These are phyloP conservation scores for Dastarcus helophoroides DNA, from an alignment of 2,888 invertebrate species.

Conservation along the genomic window DNA sequence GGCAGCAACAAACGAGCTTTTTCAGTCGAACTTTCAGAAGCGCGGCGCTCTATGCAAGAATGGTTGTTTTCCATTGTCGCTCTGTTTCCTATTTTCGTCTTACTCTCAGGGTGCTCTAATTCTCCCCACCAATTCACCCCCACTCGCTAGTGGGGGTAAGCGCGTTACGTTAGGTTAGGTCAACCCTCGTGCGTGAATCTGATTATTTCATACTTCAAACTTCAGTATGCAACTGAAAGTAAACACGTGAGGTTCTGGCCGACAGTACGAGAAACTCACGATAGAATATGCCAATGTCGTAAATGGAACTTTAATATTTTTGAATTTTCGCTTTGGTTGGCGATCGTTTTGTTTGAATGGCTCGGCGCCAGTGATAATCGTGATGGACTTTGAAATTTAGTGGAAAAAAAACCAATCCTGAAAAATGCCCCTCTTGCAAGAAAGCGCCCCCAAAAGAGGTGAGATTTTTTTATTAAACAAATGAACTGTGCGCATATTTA, in stretches of 20 bases:
- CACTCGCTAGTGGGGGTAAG: slow-evolving; percentile 29
- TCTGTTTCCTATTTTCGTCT: no score
- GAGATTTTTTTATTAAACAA: slow-evolving; percentile 15
- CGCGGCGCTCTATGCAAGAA: no score
- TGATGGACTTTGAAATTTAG: slow-evolving; percentile 16
- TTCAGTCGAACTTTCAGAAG: no score
- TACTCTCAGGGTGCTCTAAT: slow-evolving; percentile 32
- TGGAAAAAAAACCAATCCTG: slow-evolving; percentile 4
- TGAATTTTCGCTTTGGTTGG: no score
- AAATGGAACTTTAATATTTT: no score
- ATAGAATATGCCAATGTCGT: no score
- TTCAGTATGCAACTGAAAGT: slow-evolving; percentile 31
- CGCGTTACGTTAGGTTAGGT: slow-evolving; percentile 37
- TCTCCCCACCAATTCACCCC: slow-evolving; percentile 29
- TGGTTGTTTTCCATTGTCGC: no score
- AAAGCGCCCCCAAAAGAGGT: slow-evolving; percentile 35
- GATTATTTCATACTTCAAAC: slow-evolving; percentile 30
- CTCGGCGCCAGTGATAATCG: slow-evolving; percentile 17
- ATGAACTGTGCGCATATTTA: no score
- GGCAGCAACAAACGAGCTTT: no score
- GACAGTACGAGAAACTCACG: no score
- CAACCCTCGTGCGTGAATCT: slow-evolving; percentile 33
- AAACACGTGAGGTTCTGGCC: slow-evolving; percentile 22
- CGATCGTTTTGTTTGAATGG: no score
- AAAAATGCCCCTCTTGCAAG: slow-evolving; percentile 34